Percentiles rank a stretch among this genome's conserved stretches.
Conservation (phyloP, 2,113 vertebrate species). For the Peromyscus polionotus region DNA sequence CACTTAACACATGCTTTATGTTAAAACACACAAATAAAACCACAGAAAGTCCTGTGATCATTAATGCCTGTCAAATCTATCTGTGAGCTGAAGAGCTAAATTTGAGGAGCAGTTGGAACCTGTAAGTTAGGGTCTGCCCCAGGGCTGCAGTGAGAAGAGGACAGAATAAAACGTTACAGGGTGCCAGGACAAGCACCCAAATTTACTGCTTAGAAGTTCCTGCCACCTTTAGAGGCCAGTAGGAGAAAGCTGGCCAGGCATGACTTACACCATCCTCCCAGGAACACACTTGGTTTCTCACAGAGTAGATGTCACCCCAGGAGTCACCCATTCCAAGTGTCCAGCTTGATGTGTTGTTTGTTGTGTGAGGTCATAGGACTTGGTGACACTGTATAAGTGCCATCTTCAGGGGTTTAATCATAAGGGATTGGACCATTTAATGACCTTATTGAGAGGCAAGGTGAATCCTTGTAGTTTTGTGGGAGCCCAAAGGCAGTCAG, state of each 20-base stretch:
- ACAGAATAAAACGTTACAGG: neutral
- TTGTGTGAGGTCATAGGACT: neutral
- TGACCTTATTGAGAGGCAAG: neutral
- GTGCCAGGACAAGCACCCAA: no score
- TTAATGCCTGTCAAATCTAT: neutral
- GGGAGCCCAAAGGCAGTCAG: conserved; percentile 32
- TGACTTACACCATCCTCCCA: neutral
- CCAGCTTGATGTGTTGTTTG: neutral
- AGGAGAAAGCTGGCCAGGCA: neutral
- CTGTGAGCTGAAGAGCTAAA: neutral
- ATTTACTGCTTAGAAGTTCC: neutral
- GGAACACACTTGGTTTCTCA: neutral
- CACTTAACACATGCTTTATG: neutral
- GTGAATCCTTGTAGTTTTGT: conserved; percentile 11
- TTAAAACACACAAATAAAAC: neutral
- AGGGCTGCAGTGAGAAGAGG: neutral
- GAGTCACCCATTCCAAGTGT: neutral
- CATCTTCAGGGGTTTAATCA: fast-evolving
- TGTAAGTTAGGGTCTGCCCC: neutral
- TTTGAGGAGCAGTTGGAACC: neutral
- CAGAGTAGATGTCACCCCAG: neutral
- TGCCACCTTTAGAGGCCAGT: neutral
- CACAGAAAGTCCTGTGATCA: neutral
- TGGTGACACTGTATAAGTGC: neutral
- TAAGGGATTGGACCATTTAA: neutral